Evolutionary conservation across 2,888 invertebrate genomes (phyloP).

Genomic region (Mayetiola destructor): DNA sequence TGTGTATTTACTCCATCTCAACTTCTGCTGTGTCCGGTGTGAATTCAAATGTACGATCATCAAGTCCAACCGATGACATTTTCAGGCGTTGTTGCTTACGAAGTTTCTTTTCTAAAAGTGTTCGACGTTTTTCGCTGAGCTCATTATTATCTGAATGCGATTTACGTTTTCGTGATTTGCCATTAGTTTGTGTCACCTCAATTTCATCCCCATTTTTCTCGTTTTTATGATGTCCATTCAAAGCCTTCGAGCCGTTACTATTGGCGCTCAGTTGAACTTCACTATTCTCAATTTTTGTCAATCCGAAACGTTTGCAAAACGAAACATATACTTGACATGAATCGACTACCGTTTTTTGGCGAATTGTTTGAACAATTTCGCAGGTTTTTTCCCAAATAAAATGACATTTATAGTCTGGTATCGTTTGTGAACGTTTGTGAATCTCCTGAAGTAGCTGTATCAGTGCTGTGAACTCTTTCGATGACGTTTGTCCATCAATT

Average conservation of each 20-base stretch:
- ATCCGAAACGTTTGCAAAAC: not conserved
- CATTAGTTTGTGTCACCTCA: not conserved
- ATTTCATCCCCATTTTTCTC: constrained; percentile 2
- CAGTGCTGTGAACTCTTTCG: constrained; percentile 16
- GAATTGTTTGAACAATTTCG: constrained; percentile 5
- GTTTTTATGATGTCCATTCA: constrained; percentile 20
- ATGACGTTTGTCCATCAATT: constrained; percentile 1
- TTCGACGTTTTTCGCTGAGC: not conserved
- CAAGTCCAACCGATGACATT: constrained; percentile 24
- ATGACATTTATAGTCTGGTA: constrained; percentile 14
- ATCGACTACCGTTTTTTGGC: not conserved
- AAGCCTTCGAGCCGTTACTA: constrained; percentile 12
- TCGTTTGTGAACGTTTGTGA: constrained; percentile 8
- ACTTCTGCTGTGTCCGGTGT: not conserved
- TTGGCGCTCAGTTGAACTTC: not conserved
- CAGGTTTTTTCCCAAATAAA: not conserved
- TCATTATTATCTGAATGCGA: not conserved
- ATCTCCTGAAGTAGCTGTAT: constrained; percentile 13
- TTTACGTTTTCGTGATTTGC: constrained; percentile 14
- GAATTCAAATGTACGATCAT: constrained; percentile 20
- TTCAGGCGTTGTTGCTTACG: constrained; percentile 26
- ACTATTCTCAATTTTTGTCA: not conserved
- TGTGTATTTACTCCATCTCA: too few species aligned
- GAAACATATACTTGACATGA: not conserved
- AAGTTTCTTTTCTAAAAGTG: constrained; percentile 23